Percentiles rank a stretch among this genome's conserved stretches.
phyloP scores from a whole-genome alignment of 1,140 invertebrate species.

The Alviniconcha marisindica region DNA sequence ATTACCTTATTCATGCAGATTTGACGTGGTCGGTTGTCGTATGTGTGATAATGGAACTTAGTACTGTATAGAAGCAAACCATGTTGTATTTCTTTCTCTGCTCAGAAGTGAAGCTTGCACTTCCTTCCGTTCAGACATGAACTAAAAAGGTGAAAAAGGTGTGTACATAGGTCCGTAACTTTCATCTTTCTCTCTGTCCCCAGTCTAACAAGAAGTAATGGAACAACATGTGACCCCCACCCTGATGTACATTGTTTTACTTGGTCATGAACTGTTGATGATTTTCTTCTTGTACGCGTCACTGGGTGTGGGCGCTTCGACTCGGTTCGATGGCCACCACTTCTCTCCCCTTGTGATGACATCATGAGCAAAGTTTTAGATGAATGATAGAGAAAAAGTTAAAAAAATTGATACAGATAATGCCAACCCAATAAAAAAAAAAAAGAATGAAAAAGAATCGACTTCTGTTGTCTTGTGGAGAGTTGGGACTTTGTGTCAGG shows the following conservation, averaged over 20 bases:
- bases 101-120: too few relatives aligned
- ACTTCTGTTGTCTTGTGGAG: too few relatives aligned
- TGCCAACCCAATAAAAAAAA: slow-evolving; percentile 1
- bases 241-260: not conserved
- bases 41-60: slow-evolving; percentile 16
- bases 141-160: not conserved
- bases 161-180: not conserved
- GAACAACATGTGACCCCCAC: not conserved
- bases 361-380: slow-evolving; percentile 22
- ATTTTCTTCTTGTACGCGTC: not conserved
- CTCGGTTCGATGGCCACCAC: too few relatives aligned
- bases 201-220: too few relatives aligned
- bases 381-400: not conserved
- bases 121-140: too few relatives aligned
- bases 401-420: slow-evolving; percentile 8
- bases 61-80: not conserved
- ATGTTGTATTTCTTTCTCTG: too few relatives aligned
- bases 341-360: not conserved
- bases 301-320: not conserved
- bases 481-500: too few relatives aligned
- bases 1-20: slow-evolving; percentile 7
- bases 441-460: not conserved
- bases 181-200: slow-evolving; percentile 4
- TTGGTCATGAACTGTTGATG: slow-evolving; percentile 17
- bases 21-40: not conserved